These are phyloP conservation scores for Iphiclides podalirius DNA, from an alignment of 2,888 invertebrate species.

Conservation along the genomic window DNA sequence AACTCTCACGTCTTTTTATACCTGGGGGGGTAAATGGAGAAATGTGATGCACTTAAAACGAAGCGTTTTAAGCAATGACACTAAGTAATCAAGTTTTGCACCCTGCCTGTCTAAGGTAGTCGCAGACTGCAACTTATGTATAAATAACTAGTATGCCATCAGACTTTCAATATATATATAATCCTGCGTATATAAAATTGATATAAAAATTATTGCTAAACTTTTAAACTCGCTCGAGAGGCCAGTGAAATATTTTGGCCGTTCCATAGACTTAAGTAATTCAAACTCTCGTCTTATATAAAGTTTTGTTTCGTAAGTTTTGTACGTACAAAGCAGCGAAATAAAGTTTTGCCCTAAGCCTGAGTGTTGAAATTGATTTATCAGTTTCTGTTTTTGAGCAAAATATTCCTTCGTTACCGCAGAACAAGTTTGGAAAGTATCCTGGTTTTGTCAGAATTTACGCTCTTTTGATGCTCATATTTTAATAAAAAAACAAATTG, in stretches of 20 bases:
- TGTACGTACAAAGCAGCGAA: constrained; percentile 3
- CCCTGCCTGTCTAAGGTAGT: no score
- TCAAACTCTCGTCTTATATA: background rate
- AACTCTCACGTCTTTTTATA: no score
- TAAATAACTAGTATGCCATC: no score
- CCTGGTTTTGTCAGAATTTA: background rate
- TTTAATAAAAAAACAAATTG: no score
- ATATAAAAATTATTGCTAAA: background rate
- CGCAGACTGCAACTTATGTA: no score
- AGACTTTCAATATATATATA: no score
- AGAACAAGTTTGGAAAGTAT: constrained; percentile 11
- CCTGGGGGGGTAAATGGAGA: no score
- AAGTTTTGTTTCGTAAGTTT: constrained; percentile 13
- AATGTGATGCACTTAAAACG: no score
- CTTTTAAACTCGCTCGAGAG: background rate
- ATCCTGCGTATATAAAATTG: no score
- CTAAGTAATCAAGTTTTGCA: no score
- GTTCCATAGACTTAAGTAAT: background rate
- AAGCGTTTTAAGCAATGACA: no score
- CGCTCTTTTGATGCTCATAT: no score
- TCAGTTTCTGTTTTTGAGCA: constrained; percentile 5
- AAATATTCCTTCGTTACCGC: constrained; percentile 4
- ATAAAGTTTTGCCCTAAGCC: constrained; percentile 8
- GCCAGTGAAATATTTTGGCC: background rate
- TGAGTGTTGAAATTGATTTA: constrained; percentile 1